Base-by-base conservation (phyloP, 2,888 invertebrate species). In the Archips crataeganus region DNA sequence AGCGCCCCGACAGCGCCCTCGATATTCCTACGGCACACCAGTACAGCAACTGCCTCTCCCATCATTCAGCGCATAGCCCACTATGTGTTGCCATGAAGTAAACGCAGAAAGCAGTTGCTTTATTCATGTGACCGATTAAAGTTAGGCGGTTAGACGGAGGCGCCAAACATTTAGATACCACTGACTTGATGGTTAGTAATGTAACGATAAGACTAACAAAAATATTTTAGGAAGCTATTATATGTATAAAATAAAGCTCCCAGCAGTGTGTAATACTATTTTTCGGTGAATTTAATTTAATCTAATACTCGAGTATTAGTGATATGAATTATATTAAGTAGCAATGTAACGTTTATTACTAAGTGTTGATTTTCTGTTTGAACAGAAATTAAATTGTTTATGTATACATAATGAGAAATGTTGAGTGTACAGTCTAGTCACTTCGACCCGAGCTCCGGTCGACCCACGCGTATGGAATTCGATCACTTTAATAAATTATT, bases 281-380 rank as follows among this genome's bases (percentile, higher is more conserved):
- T 92, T 93, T 93, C 89, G 90, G 89, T 93, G 93, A 84, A 91
- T 93, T 91, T 90, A 90, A 88, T 90, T 54, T 84, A 86, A 88
- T 94, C 93, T 93, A 94, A 94, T 94, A 93, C 94, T 94, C 94
- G 94, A 94, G 94, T 94, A 94, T 94, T 94, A 94, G 94, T 86
- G 79, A 87, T 90, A 89, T 90, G 90, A 91, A 91, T 90, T 91
- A 91, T 92, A 85, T 85, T 94, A 94, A 94, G 92, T 94, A 94
- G 94, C 82, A 85, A 88, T 87, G 87, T 93, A 91, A 93, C 90
- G 79, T 82, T 88, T 90, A 91, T 88, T 88, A 89, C 87, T 93
- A 93, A 94, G 92, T 93, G 93, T 94, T 92, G 89, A 90, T 89
- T 88, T 89, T 93, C 93, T 92, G 92, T 93, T 92, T 90, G 86